Percentiles rank a stretch among this genome's conserved stretches.
Evolutionary conservation across 53 echinoderm and acorn worm species (phyloP).

Genomic region (Patiria pectinifera): DNA sequence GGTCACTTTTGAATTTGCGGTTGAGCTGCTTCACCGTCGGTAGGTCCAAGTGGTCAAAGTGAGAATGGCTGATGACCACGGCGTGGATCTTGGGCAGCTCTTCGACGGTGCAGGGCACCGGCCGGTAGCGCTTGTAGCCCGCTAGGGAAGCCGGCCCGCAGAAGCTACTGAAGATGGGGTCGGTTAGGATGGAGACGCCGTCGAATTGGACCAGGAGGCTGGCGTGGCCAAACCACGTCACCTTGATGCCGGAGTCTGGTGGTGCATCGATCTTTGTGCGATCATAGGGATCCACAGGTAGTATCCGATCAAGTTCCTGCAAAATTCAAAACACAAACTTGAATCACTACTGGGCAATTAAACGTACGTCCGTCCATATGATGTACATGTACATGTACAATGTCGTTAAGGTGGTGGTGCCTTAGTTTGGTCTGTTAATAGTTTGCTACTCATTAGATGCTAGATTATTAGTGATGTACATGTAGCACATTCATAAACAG

Average conservation of each 20-base stretch:
- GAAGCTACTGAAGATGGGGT: slow-evolving; percentile 87
- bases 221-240: slow-evolving; percentile 96
- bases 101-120: slow-evolving; percentile 73
- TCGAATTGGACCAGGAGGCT: slow-evolving; percentile 91
- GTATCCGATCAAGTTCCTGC: slow-evolving; percentile 78
- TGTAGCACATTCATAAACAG: too few relatives aligned
- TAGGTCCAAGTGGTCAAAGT: slow-evolving; percentile 94
- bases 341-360: neutral
- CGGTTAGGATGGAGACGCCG: slow-evolving; percentile 90
- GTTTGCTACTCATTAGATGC: too few relatives aligned
- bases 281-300: slow-evolving; percentile 79
- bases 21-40: slow-evolving; percentile 77
- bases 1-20: slow-evolving; percentile 68
- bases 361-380: too few relatives aligned
- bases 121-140: slow-evolving; percentile 88
- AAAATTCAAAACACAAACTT: neutral
- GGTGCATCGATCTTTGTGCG: too few relatives aligned
- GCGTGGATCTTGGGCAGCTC: slow-evolving; percentile 90
- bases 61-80: slow-evolving; percentile 93
- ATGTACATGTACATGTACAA: too few relatives aligned
- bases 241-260: slow-evolving; percentile 73
- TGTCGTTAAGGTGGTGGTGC: too few relatives aligned
- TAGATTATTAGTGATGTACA: too few relatives aligned
- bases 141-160: slow-evolving; percentile 81
- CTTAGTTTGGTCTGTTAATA: too few relatives aligned